Conservation (phyloP, 2,113 vertebrate species). For the Etia nguti region DNA sequence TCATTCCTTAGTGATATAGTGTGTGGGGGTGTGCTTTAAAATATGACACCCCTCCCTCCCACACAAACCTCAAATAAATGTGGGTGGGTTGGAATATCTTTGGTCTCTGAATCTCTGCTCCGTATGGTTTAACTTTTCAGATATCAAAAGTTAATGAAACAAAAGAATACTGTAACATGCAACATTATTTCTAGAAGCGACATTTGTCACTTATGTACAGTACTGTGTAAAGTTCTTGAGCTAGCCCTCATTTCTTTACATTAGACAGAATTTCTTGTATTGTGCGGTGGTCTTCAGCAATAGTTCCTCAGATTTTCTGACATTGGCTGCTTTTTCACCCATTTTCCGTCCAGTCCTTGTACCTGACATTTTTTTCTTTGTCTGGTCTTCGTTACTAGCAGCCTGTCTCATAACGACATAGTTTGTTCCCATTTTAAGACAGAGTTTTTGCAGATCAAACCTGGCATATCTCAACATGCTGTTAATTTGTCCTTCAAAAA, state of each 20-base stretch:
- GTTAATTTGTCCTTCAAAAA: neutral
- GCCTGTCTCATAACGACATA: neutral
- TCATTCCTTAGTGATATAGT: constrained; percentile 25
- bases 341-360: neutral
- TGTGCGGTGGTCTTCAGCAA: neutral
- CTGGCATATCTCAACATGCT: neutral
- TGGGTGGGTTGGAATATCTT: neutral
- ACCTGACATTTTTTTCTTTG: neutral
- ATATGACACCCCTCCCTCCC: neutral
- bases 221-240: neutral
- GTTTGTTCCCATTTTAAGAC: neutral
- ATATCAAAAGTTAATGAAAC: neutral
- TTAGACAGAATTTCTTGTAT: neutral
- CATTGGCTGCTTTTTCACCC: neutral
- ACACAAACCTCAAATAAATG: neutral
- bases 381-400: fast-evolving
- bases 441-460: neutral
- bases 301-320: neutral
- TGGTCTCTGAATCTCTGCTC: neutral
- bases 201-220: neutral
- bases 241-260: neutral
- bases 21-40: neutral
- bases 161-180: neutral
- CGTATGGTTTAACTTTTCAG: neutral
- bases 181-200: neutral